These are phyloP conservation scores for Philereme vetulata DNA, from an alignment of 2,888 invertebrate genomes.

Conservation along the genomic window DNA sequence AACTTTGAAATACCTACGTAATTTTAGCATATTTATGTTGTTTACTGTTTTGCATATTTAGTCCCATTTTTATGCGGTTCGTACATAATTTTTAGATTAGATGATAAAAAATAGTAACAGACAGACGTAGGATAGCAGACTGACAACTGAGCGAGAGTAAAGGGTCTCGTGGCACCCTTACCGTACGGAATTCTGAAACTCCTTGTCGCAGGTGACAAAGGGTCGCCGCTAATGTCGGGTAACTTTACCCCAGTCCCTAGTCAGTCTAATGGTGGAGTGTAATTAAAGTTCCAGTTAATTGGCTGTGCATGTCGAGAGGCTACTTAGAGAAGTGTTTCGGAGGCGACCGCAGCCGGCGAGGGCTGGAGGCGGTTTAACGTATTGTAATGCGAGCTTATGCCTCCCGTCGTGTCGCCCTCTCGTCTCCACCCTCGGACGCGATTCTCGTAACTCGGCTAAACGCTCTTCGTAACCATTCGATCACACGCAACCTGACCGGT, in stretches of 20 bases:
- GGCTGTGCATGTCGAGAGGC: constrained; percentile 59
- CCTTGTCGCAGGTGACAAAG: constrained; percentile 39
- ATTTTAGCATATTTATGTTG: too few relatives aligned
- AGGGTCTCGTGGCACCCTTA: too few relatives aligned
- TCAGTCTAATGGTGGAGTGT: constrained; percentile 62
- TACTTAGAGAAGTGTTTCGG: constrained; percentile 54
- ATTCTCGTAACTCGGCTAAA: constrained; percentile 17
- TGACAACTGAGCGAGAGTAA: too few relatives aligned
- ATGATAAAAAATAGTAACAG: too few relatives aligned
- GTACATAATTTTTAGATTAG: too few relatives aligned
- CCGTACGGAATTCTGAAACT: too few relatives aligned
- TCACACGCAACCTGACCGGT: constrained; percentile 16
- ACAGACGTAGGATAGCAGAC: too few relatives aligned
- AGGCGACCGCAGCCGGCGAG: constrained; percentile 60
- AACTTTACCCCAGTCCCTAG: constrained; percentile 44
- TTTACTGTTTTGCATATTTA: too few relatives aligned
- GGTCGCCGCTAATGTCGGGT: constrained; percentile 41
- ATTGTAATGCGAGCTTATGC: constrained; percentile 67
- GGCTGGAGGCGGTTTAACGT: constrained; percentile 70
- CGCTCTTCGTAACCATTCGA: constrained; percentile 28
- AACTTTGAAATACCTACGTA: constrained; percentile 7
- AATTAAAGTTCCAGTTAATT: constrained; percentile 69
- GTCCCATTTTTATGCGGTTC: too few relatives aligned
- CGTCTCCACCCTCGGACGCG: constrained; percentile 46
- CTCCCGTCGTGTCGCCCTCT: constrained; percentile 50